Evolutionary conservation across 1,140 invertebrate species (phyloP), one percentile per base, ranked within the genome.

Genomic region (Papilio xuthus): DNA sequence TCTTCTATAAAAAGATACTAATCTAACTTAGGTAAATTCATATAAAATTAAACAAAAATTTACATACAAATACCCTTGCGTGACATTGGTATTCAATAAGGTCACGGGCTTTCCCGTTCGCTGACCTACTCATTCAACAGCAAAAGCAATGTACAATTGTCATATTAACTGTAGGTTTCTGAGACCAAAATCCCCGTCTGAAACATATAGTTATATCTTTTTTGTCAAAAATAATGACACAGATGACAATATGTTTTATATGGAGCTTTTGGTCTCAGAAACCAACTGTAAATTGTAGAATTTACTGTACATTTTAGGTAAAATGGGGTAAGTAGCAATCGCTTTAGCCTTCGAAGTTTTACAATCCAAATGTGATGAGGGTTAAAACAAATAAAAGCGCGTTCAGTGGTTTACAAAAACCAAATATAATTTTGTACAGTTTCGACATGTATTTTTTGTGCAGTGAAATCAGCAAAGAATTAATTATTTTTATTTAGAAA

Each of bases 51-150:
- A 60, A 60, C 12, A 26, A 28, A 28, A 60, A 26, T 60, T 2
- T 60, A 26, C 4, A 67, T 32, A 67, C 12, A 28, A 28, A 28
- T 18, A 67, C 12, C 26, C 1, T 28, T 28, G 23, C 60, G 23
- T 28, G 60, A 32, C 26, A 67, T 67, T 67, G 23, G 26, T 67
- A 67, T 67, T 67, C 23, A 67, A 67, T 67, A 60, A 60, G 56
- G 20, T 26, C 56, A 60, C 26, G 56, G 23, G 56, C 23, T 60
- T 60, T 60, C 56, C 50, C n/a, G 50, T 53, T 53, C 50, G 50
- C 18, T 7, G 50, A 53, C 50, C 50, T 53, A 53, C 50, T 53
- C 32, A 37, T 37, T 37, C 50, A 53, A 53, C 50, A 53, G n/a
- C 50, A 20, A 53, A 53, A 53, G 32, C 50, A 4, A 47, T 47